Conservation (phyloP, 2,113 vertebrate genomes). For the Dunckerocampus dactyliophorus region DNA sequence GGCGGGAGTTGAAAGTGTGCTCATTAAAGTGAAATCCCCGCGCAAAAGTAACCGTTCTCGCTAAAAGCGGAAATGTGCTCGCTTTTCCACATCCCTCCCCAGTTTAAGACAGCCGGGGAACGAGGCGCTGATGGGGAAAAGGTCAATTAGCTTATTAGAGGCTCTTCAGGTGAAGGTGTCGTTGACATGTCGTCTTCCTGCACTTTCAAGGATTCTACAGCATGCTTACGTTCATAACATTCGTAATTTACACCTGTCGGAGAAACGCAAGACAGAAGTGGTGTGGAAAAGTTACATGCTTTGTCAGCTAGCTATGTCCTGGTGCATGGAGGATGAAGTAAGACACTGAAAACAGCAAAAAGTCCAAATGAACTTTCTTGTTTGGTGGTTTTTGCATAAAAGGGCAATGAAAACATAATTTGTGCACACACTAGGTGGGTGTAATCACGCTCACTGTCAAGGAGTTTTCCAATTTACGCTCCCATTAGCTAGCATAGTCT, state of each 20-base stretch:
- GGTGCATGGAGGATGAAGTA: too few species aligned
- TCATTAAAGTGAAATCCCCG: constrained; percentile 47
- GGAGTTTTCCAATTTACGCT: too few species aligned
- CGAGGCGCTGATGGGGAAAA: constrained; percentile 58
- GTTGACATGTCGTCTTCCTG: constrained; percentile 52
- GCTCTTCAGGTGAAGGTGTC: constrained; percentile 59
- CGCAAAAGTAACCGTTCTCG: constrained; percentile 30
- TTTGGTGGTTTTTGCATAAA: too few species aligned
- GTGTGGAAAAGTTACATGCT: too few species aligned
- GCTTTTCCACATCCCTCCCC: constrained; percentile 38
- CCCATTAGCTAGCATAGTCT: too few species aligned
- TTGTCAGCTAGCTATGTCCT: too few species aligned
- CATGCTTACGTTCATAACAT: constrained; percentile 50
- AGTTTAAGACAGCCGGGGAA: constrained; percentile 43
- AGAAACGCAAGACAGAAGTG: too few species aligned
- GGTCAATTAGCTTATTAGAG: constrained; percentile 75
- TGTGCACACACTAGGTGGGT: too few species aligned
- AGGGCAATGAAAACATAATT: too few species aligned
- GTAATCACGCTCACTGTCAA: too few species aligned
- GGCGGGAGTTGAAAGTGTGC: constrained; percentile 36
- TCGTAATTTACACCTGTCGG: constrained; percentile 35
- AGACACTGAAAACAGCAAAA: too few species aligned
- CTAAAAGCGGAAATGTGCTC: constrained; percentile 29
- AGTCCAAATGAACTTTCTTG: too few species aligned
- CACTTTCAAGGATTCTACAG: constrained; percentile 16